These are phyloP conservation scores for Smithornis capensis DNA, from an alignment of 2,113 vertebrate genomes.

Conservation along the genomic window DNA sequence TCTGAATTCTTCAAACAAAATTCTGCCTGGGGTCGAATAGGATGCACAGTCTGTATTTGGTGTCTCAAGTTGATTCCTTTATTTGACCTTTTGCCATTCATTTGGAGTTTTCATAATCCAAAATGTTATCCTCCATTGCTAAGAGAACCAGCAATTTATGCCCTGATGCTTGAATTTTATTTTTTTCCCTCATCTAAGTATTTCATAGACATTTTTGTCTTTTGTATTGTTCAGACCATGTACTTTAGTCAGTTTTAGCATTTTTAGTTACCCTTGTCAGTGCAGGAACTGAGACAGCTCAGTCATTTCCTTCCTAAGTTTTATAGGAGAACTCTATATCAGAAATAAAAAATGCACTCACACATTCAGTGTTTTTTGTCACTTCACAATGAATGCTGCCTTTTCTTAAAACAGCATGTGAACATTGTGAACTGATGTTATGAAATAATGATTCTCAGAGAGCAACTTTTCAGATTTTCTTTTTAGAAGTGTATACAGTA, in stretches of 20 bases:
- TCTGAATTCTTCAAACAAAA: slow-evolving; percentile 22
- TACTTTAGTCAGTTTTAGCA: background rate
- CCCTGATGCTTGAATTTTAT: background rate
- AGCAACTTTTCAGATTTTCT: background rate
- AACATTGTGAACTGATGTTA: background rate
- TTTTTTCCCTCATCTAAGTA: background rate
- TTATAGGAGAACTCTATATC: background rate
- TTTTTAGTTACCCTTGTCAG: background rate
- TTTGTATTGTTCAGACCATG: background rate
- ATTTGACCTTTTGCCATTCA: slow-evolving; percentile 52
- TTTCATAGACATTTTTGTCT: background rate
- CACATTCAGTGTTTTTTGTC: background rate
- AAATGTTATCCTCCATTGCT: background rate
- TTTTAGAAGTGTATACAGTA: background rate
- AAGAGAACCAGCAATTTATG: background rate
- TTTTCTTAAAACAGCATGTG: background rate
- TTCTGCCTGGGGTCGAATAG: background rate
- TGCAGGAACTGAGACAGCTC: background rate
- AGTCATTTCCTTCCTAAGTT: background rate
- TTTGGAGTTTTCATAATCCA: slow-evolving; percentile 37
- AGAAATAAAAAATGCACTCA: background rate
- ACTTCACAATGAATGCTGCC: background rate
- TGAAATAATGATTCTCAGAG: background rate
- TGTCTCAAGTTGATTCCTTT: slow-evolving; percentile 42
- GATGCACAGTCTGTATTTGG: slow-evolving; percentile 35